Conservation (phyloP, 2,113 vertebrate species). For the Uria aalge region DNA sequence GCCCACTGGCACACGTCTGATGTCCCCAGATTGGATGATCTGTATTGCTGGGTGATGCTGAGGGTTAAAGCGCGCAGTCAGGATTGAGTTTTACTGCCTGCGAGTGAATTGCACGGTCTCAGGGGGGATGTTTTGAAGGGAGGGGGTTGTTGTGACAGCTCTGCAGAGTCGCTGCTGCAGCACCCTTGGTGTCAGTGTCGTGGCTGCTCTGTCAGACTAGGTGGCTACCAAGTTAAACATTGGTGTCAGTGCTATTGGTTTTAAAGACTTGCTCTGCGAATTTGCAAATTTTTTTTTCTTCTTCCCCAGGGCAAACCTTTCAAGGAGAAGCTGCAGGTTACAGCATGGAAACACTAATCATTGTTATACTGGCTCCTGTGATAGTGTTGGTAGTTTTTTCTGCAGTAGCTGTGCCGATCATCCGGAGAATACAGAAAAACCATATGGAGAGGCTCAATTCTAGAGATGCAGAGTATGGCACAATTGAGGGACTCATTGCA, state of each 20-base stretch:
- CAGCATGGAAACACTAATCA: slow-evolving; percentile 83
- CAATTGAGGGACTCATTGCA: slow-evolving; percentile 95
- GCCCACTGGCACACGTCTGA: accelerated
- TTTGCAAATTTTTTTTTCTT: neutral
- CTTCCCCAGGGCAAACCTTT: slow-evolving; percentile 71
- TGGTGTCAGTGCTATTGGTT: neutral
- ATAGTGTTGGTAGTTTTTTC: slow-evolving; percentile 85
- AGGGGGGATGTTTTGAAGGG: too few species aligned
- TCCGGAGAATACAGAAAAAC: slow-evolving; percentile 87
- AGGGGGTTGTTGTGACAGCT: neutral
- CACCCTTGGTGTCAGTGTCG: neutral
- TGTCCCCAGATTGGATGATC: accelerated
- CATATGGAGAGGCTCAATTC: slow-evolving; percentile 92
- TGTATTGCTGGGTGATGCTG: accelerated
- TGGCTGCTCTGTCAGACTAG: accelerated
- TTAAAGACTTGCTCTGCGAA: neutral
- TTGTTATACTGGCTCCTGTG: slow-evolving; percentile 85
- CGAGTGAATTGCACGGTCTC: accelerated
- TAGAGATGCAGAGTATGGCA: slow-evolving; percentile 92
- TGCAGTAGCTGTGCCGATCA: slow-evolving; percentile 81
- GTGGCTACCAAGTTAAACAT: neutral
- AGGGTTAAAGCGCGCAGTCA: accelerated
- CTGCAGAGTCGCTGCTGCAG: accelerated
- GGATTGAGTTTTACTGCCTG: accelerated
- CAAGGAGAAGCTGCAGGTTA: slow-evolving; percentile 77